Base-by-base conservation (phyloP, 1,140 invertebrate genomes). In the Archivesica marissinica region DNA sequence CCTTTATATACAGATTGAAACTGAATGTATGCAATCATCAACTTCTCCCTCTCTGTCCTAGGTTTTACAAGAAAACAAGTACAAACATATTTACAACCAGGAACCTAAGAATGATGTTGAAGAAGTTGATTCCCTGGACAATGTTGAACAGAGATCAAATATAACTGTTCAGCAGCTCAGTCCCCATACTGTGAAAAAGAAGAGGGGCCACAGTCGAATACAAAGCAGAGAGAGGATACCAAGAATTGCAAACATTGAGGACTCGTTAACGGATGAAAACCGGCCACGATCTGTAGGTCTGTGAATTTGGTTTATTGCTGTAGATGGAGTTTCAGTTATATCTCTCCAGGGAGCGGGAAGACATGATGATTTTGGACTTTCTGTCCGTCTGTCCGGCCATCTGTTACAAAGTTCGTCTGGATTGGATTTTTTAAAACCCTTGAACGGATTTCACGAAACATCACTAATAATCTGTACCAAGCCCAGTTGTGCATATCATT, bases 191-290 rank as follows among this genome's bases (percentile, higher is more conserved):
- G 33, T 20, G 1, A 83, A 75, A 30, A 81, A 72, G 79, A 83
- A 83, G 44, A 35, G n/a, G 3, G 80, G 80, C 9, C 80, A 83
- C 54, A 59, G 80, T 13, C 23, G 80, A 33, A 50, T 30, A 23
- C 80, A 11, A 2, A 83, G 80, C 52, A 83, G 61, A 39, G 80
- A 56, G 23, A 66, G 80, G 25, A 25, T 83, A 41, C 80, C 68
- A 47, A 75, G 44, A 7, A 83, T 83, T 50, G 38, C 52, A 20
- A 44, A 83, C 50, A 54, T 83, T 20, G 66, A 83, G 20, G 80
- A 83, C 28, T 74, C 52, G 4, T 56, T 83, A 30, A 33, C 17
- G 20, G 79, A 81, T 28, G 47, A 81, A 39, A 9, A 68, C 20
- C 7, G 20, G 15, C 17, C 59, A 44, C 23, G 28, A 30, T 33